phyloP scores from a whole-genome alignment of 2,888 invertebrate genomes.

The Cetonia aurata region DNA sequence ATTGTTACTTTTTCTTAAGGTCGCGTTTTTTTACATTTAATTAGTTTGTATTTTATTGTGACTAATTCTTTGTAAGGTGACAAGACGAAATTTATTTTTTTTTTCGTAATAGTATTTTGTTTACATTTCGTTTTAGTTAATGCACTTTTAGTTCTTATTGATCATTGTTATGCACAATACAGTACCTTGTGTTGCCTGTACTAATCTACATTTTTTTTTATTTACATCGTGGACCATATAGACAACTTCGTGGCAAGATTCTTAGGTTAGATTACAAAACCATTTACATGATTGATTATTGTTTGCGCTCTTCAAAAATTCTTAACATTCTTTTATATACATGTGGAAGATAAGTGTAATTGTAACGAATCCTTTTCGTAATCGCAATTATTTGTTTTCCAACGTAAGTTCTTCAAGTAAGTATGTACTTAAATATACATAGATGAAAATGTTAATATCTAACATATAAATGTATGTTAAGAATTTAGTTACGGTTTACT shows the following conservation, averaged over 20 bases:
- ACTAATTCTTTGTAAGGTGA: conserved; percentile 31
- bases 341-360: too few species aligned
- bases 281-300: conserved; percentile 38
- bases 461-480: conserved; percentile 29
- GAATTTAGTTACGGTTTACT: conserved; percentile 24
- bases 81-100: conserved; percentile 20
- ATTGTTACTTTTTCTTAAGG: too few species aligned
- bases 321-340: conserved; percentile 30
- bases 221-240: conserved; percentile 69
- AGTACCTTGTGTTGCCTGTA: conserved; percentile 44
- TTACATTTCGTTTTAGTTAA: conserved; percentile 47
- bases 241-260: conserved; percentile 86
- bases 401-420: too few species aligned
- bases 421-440: too few species aligned
- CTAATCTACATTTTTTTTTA: conserved; percentile 57
- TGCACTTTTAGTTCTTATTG: conserved; percentile 50
- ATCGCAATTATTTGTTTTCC: too few species aligned
- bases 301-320: conserved; percentile 31
- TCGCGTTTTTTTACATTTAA: too few species aligned
- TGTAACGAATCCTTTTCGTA: too few species aligned
- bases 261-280: conserved; percentile 74
- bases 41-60: not conserved
- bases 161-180: conserved; percentile 49
- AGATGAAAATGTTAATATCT: not conserved
- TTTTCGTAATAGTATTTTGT: conserved; percentile 21